A percentile compares a stretch with the other conserved stretches of the same genome.
Evolutionary conservation across 2,888 invertebrate species (phyloP).

Genomic region (Andrena dorsata): DNA sequence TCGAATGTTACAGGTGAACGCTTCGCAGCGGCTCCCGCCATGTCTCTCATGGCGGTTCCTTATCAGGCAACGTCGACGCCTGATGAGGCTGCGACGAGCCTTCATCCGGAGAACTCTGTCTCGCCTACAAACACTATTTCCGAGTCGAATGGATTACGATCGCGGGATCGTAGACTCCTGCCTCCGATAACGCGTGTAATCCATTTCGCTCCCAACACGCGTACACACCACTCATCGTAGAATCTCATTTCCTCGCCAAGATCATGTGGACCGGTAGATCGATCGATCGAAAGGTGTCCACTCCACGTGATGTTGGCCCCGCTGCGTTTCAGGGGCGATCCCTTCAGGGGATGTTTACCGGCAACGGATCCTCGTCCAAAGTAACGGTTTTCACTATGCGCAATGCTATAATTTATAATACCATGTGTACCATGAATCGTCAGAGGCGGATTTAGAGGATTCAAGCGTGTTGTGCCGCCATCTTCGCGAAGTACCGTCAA

Average conservation of each 20-base stretch:
- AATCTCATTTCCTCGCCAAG: neutral
- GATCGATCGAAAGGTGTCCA: neutral
- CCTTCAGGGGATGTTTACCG: no score
- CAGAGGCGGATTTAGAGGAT: no score
- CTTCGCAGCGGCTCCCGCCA: conserved; percentile 1
- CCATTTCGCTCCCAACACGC: neutral
- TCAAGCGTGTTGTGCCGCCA: no score
- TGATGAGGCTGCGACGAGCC: neutral
- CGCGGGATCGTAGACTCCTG: neutral
- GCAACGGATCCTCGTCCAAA: no score
- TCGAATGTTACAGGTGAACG: conserved; percentile 24
- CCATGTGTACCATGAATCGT: no score
- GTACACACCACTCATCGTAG: neutral
- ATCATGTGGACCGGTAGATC: neutral
- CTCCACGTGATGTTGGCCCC: neutral
- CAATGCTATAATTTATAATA: no score
- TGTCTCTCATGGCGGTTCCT: conserved; percentile 2
- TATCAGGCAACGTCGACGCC: neutral
- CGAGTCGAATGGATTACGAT: conserved; percentile 15
- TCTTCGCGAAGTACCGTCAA: no score
- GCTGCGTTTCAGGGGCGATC: conserved; percentile 3
- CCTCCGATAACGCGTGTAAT: neutral
- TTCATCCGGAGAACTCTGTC: conserved; percentile 7
- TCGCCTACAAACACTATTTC: neutral
- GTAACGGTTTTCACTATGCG: no score